Evolutionary conservation across 1,140 invertebrate species (phyloP).

Genomic region (Tetramorium parvispinum): DNA sequence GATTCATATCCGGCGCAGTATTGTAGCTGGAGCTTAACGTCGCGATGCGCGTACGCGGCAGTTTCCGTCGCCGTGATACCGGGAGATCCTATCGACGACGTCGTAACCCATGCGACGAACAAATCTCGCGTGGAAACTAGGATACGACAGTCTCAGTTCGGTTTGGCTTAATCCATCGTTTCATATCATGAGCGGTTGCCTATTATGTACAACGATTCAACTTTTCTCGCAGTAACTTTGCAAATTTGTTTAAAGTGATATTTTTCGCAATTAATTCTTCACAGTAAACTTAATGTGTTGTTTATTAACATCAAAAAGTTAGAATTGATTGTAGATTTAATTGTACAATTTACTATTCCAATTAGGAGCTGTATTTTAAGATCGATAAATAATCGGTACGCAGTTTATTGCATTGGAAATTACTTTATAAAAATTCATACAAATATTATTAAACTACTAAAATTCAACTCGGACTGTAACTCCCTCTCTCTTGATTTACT

Average conservation of each 20-base stretch:
- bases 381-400: no score
- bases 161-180: not conserved
- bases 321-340: no score
- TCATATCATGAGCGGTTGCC: not conserved
- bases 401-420: no score
- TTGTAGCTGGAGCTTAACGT: slow-evolving; percentile 43
- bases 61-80: slow-evolving; percentile 23
- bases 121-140: slow-evolving; percentile 23
- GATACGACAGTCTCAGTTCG: not conserved
- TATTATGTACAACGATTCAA: not conserved
- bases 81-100: slow-evolving; percentile 37
- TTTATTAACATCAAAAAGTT: no score
- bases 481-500: no score
- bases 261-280: no score
- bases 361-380: no score
- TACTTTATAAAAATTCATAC: no score
- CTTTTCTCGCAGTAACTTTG: not conserved
- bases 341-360: no score
- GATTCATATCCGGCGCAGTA: slow-evolving; percentile 55
- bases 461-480: no score
- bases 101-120: slow-evolving; percentile 20
- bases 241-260: not conserved
- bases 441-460: no score
- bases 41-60: not conserved
- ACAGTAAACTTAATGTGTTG: no score